Evolutionary conservation across 2,113 vertebrate species (phyloP).

Genomic region (Psilopsiagon aymara): DNA sequence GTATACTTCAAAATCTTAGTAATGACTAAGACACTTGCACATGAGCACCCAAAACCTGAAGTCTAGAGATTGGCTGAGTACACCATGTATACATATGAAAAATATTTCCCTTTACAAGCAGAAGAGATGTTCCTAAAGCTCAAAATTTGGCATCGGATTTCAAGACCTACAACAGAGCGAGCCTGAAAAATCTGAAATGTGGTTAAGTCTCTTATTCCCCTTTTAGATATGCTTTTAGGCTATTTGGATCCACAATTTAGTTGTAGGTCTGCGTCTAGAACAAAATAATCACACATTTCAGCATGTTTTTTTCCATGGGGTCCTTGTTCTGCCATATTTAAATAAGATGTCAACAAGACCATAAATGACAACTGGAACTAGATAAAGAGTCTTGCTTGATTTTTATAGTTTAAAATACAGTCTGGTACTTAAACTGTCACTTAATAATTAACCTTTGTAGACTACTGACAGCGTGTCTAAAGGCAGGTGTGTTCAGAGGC

Average conservation of each 20-base stretch:
- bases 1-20: background rate
- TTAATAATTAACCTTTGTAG: constrained; percentile 61
- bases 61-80: background rate
- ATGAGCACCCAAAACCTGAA: background rate
- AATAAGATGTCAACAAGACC: constrained; percentile 46
- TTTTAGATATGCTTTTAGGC: background rate
- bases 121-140: constrained; percentile 35
- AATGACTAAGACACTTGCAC: background rate
- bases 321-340: constrained; percentile 64
- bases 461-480: constrained; percentile 46
- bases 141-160: constrained; percentile 7
- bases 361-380: constrained; percentile 50
- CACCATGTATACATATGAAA: background rate
- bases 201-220: background rate
- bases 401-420: constrained; percentile 38
- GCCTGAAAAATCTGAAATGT: constrained; percentile 4
- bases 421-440: constrained; percentile 38
- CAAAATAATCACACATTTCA: constrained; percentile 38
- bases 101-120: background rate
- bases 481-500: constrained; percentile 65
- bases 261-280: background rate
- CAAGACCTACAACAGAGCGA: background rate
- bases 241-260: background rate
- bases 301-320: background rate
- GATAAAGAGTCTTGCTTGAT: constrained; percentile 33